phyloP scores from a whole-genome alignment of 37 sponge, comb jelly and placozoan species.

The Amphimedon queenslandica region DNA sequence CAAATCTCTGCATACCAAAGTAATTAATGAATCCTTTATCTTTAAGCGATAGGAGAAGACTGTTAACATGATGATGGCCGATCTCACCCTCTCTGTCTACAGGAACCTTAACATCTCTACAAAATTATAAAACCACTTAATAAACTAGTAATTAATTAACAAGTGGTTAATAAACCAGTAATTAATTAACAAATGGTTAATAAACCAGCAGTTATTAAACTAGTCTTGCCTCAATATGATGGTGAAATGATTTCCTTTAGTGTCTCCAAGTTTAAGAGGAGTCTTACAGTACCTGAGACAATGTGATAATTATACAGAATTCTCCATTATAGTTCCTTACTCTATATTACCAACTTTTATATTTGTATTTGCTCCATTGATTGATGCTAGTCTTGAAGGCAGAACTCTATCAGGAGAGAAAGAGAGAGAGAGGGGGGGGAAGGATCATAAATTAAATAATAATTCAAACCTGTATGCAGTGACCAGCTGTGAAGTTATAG shows the following conservation, averaged over 20 bases:
- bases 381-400: neutral
- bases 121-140: too few species aligned
- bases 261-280: constrained; percentile 66
- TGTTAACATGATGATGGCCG: too few species aligned
- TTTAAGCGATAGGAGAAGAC: too few species aligned
- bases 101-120: too few species aligned
- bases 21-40: constrained; percentile 92
- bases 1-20: constrained; percentile 97
- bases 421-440: too few species aligned
- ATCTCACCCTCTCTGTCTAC: too few species aligned
- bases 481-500: constrained; percentile 77
- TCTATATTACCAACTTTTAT: neutral
- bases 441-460: too few species aligned
- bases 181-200: neutral
- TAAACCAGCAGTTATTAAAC: too few species aligned
- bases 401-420: neutral
- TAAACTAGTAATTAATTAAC: neutral
- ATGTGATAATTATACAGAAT: too few species aligned
- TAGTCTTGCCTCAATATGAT: constrained; percentile 19
- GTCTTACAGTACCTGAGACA: constrained; percentile 49
- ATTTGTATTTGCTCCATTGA: neutral
- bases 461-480: constrained; percentile 78
- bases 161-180: neutral
- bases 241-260: constrained; percentile 81
- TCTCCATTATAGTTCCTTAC: neutral